Evolutionary conservation across 2,797 vertebrate genomes (phyloP).

Genomic region (Sebastes flavidus): DNA sequence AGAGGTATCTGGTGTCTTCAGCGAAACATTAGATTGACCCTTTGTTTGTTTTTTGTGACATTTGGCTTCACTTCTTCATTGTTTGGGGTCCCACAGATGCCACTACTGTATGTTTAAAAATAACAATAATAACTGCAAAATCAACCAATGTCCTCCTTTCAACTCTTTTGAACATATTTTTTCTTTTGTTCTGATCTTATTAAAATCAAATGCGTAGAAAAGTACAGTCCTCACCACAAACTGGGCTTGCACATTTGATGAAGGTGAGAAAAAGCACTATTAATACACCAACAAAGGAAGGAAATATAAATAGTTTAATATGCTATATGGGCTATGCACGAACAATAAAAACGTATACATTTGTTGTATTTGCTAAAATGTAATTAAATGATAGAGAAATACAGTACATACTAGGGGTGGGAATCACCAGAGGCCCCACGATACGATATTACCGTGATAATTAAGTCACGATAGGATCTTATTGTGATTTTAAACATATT

Average conservation of each 20-base stretch:
- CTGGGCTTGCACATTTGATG: neutral
- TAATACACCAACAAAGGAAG: too few relatives aligned
- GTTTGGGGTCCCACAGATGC: neutral
- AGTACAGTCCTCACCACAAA: neutral
- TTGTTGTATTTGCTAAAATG: too few relatives aligned
- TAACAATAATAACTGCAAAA: too few relatives aligned
- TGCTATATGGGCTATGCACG: neutral
- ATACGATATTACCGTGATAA: too few relatives aligned
- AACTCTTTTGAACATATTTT: too few relatives aligned
- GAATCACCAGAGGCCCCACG: too few relatives aligned
- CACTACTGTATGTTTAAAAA: too few relatives aligned
- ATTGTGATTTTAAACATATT: too few relatives aligned
- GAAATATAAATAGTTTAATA: neutral
- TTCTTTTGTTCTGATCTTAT: too few relatives aligned
- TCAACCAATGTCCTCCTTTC: too few relatives aligned
- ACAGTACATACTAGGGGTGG: neutral
- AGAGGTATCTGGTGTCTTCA: neutral
- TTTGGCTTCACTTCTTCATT: neutral
- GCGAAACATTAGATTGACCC: neutral
- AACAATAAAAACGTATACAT: neutral
- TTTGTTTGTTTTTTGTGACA: neutral
- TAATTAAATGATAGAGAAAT: neutral
- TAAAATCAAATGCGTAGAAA: too few relatives aligned
- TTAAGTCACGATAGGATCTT: too few relatives aligned
- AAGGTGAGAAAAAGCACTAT: neutral